Evolutionary conservation across 1,140 invertebrate genomes (phyloP).

Genomic region (Marisa cornuarietis): DNA sequence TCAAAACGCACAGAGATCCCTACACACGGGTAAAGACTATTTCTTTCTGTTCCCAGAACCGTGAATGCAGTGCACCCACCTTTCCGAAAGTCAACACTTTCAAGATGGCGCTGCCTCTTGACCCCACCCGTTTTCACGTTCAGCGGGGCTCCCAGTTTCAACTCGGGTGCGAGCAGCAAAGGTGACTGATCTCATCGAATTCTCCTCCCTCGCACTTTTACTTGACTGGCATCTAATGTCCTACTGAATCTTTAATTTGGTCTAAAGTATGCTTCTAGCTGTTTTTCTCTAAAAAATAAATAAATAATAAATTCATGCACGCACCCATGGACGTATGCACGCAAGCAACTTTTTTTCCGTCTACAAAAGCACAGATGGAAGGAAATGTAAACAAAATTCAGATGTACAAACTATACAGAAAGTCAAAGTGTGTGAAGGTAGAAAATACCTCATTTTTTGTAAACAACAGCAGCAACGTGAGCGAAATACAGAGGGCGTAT

Average conservation of each 20-base stretch:
- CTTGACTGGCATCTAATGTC: no score
- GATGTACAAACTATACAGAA: no score
- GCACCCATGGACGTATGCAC: no score
- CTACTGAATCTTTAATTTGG: no score
- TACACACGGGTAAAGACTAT: neutral
- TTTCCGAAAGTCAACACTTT: slow-evolving; percentile 43
- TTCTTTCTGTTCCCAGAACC: slow-evolving; percentile 16
- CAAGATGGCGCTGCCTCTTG: slow-evolving; percentile 42
- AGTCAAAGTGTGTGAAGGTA: no score
- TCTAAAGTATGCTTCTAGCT: no score
- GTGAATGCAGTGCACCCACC: slow-evolving; percentile 20
- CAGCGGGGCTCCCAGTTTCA: slow-evolving; percentile 34
- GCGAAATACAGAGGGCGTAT: slow-evolving; percentile 40
- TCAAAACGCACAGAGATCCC: neutral
- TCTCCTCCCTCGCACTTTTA: neutral
- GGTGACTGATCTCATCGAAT: slow-evolving; percentile 20
- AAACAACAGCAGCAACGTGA: slow-evolving; percentile 29
- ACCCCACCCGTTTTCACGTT: slow-evolving; percentile 30
- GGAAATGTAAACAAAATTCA: no score
- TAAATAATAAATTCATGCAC: no score
- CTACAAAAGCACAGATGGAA: no score
- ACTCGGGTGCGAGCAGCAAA: slow-evolving; percentile 39
- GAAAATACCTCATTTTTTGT: no score
- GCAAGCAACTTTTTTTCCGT: no score
- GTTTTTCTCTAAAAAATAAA: no score